A percentile compares a stretch with the other conserved stretches of the same genome.
Conservation (phyloP, 2,888 invertebrate genomes). For the Dione juno region DNA sequence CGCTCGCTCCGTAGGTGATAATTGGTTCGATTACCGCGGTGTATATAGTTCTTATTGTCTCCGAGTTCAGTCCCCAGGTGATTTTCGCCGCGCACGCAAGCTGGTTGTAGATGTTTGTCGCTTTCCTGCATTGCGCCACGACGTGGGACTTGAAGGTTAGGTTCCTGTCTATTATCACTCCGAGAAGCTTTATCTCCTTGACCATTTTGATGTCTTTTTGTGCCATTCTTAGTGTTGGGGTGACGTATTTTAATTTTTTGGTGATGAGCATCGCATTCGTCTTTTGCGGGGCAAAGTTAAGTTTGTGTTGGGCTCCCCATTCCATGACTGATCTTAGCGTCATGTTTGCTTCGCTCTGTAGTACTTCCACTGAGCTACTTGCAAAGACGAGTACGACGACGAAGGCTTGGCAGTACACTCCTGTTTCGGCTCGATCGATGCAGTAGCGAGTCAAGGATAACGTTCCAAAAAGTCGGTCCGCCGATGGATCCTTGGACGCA, state of each 20-base stretch:
- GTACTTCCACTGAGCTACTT: not conserved
- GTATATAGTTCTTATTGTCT: too few species aligned
- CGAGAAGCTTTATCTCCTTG: too few species aligned
- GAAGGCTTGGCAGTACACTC: too few species aligned
- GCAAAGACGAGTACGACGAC: not conserved
- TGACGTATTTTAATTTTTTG: not conserved
- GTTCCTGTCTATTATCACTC: too few species aligned
- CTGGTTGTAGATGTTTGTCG: conserved; percentile 11
- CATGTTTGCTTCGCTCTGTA: not conserved
- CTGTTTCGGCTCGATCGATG: too few species aligned
- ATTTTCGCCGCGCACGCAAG: conserved; percentile 6
- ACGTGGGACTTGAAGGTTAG: not conserved
- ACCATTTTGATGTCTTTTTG: not conserved
- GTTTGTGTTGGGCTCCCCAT: too few species aligned
- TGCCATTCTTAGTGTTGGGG: not conserved
- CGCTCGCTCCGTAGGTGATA: too few species aligned
- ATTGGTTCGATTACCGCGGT: too few species aligned
- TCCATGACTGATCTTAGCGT: not conserved
- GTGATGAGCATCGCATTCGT: not conserved
- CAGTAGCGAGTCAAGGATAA: too few species aligned
- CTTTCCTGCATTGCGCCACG: not conserved
- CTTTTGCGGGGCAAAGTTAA: too few species aligned
- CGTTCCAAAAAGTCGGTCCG: conserved; percentile 42
- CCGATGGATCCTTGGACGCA: conserved; percentile 45
- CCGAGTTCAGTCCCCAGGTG: conserved; percentile 16